phyloP scores from a whole-genome alignment of 30 jellyfish, hydroid and myxozoan genomes.

The Hydractinia symbiolongicarpus region DNA sequence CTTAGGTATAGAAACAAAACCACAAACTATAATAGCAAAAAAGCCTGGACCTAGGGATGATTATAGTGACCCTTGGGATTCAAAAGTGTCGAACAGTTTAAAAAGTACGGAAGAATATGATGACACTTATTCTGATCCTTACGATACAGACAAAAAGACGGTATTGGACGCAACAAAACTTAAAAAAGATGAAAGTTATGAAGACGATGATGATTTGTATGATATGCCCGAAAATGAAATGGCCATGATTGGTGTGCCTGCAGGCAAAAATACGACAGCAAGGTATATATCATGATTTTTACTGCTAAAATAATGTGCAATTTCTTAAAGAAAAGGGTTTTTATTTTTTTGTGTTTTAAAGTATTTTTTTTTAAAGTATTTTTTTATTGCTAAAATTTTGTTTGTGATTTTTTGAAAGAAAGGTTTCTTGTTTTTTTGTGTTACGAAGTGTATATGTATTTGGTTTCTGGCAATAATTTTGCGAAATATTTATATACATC shows the following conservation, averaged over 20 bases:
- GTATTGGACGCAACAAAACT: neutral
- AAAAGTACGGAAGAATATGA: constrained; percentile 77
- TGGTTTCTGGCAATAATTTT: neutral
- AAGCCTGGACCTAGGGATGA: constrained; percentile 41
- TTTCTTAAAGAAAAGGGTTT: no score
- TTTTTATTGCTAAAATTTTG: neutral
- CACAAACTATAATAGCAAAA: constrained; percentile 27
- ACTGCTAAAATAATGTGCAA: no score
- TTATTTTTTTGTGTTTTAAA: no score
- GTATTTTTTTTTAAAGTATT: neutral
- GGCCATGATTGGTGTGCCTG: constrained; percentile 11
- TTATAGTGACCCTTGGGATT: constrained; percentile 93
- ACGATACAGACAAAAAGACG: constrained; percentile 54
- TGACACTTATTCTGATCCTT: constrained; percentile 82
- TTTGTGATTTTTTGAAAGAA: neutral
- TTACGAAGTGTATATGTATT: neutral
- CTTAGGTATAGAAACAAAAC: constrained; percentile 23
- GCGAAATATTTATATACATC: neutral
- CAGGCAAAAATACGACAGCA: neutral
- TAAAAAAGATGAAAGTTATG: constrained; percentile 26
- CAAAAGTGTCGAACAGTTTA: constrained; percentile 49
- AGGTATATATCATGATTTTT: neutral
- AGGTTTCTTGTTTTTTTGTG: no score
- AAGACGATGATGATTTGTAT: constrained; percentile 45
- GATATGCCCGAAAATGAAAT: constrained; percentile 73